Base-by-base conservation (phyloP, 2,113 vertebrate genomes). In the Athene noctua region DNA sequence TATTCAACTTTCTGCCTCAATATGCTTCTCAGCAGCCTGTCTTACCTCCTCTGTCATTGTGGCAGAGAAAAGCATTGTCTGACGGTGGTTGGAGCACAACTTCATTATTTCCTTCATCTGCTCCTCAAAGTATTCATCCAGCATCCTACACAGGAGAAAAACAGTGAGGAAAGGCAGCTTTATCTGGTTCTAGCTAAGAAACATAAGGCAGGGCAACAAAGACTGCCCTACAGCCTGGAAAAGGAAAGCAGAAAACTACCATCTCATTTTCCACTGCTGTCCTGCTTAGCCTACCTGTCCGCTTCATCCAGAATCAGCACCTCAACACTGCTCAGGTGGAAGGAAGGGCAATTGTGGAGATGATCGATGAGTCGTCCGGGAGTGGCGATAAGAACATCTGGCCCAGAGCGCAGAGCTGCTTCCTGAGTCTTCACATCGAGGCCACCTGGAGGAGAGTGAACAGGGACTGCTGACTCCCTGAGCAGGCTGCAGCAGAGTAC, bases 71-170 rank as follows among this genome's bases (percentile, higher is more conserved):
- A 99, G 97, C 99, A 99, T 99, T 44, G 99, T 99, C 97, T 99
- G 99, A 88, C 98, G 98, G 95, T 99, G 99, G 90, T 98, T 99
- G 36, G 99, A 98, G 74, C 99, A 99, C 96, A 99, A 63, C 52
- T 98, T 98, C 96, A 99, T 99, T 94, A 99, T 98, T 97, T 99
- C 99, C 95, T 99, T 99, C 99, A 99, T 99, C 98, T 99, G 99
- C 73, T 99, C 99, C 96, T 99, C 99, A 85, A 99, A 99, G 97
- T 99, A 99, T 86, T 99, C 99, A 21, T 99, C 99, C 97, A 99
- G 89, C 99, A 99, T 99, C 97, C 99, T 99, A 96, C 61, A 15
- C 7, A 65, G 83, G 4, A 80, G 47, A 72, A 52, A 32, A 54
- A 8, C 14, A 75, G 19, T 6, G 22, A 71, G 26, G 32, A 77